Evolutionary conservation across 2,797 vertebrate species (phyloP), one percentile per base, ranked within the genome.

Genomic region (Amazona finschi): DNA sequence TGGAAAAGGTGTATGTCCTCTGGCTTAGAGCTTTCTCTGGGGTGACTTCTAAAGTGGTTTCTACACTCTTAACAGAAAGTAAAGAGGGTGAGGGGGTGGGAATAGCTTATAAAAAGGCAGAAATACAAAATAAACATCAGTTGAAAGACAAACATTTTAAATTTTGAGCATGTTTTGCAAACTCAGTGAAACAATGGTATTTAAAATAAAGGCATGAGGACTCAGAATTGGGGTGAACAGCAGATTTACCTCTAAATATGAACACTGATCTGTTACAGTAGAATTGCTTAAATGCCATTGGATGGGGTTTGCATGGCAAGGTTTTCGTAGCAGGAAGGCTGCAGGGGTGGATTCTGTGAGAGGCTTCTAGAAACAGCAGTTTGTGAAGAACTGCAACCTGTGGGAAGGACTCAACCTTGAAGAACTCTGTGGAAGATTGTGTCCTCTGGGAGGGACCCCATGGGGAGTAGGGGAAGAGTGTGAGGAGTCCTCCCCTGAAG

Each of bases 1-100:
- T 95, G 86, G 80, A 87, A 96, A 97, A 95, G 38, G 31, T 87
- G 20, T 96, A 71, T 88, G 60, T 87, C 85, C 67, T 95, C 66
- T 95, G 94, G 87, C 72, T 87, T 61, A 60, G 38, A 25, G 25
- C 36, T 77, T 86, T 94, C 86, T 79, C 80, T 80, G 41, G 62
- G 61, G 60, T 88, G 65, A 85, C 77, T 96, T 58, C 78, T 57
- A 89, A 95, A 78, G 66, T 33, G 19, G 91, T 97, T 97, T 66
- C 87, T 78, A n/a, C 14, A 62, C 16, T 95, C n/a, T 38, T 55
- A 25, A 69, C 10, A 52, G 44, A 57, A 82, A 44, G 3, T 7
- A 24, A 21, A 57, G 41, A 25, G 12, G 5, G 19, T 9, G 0
- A 4, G 1, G 17, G 5, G 17, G 11, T 0, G 4, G 1, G 20